Base-by-base conservation (phyloP, 2,888 invertebrate species). In the Oscheius sp. region DNA sequence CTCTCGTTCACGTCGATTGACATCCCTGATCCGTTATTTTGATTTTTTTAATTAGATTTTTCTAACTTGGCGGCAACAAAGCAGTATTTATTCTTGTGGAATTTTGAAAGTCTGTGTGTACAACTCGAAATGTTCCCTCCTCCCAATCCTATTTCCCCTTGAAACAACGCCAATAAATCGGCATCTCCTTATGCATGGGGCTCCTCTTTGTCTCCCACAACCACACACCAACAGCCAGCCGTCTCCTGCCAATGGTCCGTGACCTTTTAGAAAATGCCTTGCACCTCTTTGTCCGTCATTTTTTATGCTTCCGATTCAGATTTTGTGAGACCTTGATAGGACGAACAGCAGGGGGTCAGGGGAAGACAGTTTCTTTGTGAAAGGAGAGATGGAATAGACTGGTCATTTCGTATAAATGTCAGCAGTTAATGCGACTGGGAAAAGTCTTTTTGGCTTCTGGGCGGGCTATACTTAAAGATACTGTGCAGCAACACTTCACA, bases 221-320 rank as follows among this genome's bases (percentile, higher is more conserved):
- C 41, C 41, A 17, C 12, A 14, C 20, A 20, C 41, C 41, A 12
- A 2, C 41, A 14, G 20, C 41, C 41, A 12, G 5, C n/a, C n/a
- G 41, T 41, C 12, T 14, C 12, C 41, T 36, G 36, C 30, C 54
- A 54, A 54, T 54, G 54, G 54, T 33, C 54, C 54, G 22, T 54
- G 54, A 32, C 54, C 54, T 54, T 54, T 54, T 24, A 8, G n/a
- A n/a, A n/a, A n/a, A n/a, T 47, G 17, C 14, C 47, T 22, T 47
- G 9, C 47, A 8, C 47, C 17, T n/a, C 17, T 47, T 47, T n/a
- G 12, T 20, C 47, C 47, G 9, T n/a, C 47, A 22, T 47, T 47
- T 47, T n/a, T n/a, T 12, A 24, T 24, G 51, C 26, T n/a, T 51
- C 51, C 14, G 14, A 51, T 51, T 44, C 12, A 44, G 17, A 8